Base-by-base conservation (phyloP, 2,797 vertebrate genomes). In the Yasuhikotakia modesta region DNA sequence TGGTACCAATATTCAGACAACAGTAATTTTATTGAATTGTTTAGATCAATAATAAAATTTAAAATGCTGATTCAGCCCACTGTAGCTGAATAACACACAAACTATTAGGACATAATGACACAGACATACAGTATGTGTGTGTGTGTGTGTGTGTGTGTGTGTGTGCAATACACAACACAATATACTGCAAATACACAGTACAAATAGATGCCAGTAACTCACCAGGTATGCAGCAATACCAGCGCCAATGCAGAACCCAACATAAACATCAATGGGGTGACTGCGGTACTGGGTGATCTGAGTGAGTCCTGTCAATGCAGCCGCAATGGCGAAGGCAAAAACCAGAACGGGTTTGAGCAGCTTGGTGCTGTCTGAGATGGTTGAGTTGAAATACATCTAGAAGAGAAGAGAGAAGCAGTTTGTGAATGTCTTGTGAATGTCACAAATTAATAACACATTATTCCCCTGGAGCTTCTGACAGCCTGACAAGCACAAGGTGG, bases 301-400 rank as follows among this genome's bases (percentile, higher is more conserved):
- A 0, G 96, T 99, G 70, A 99, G 92, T 21, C 97, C 96, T 0
- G 97, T 95, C 52, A 99, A 90, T 0, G 95, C 97, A 0, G 96
- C 97, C 0, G 96, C 96, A 0, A 99, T 97, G 85, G 95, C 96
- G 0, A 97, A 99, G 24, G 95, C 91, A 0, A 99, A 99, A 73
- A 99, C 97, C 86, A 99, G 90, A 84, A 98, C 82, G 2, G 97
- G 97, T 83, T 99, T 99, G 71, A 99, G 92, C 83, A 99, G 94
- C 86, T 98, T 99, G 67, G 97, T 98, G 55, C 94, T 94, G 88
- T 95, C 94, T 0, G 94, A 96, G 92, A 98, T 95, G 84, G 95
- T 95, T n/a, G 95, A 95, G 58, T 98, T 98, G 90, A 99, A 97
- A 85, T 99, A 99, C 97, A 99, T 99, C 97, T 99, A 79, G 12